Evolutionary conservation across 1,140 invertebrate species (phyloP), one percentile per base, ranked within the genome.

Genomic region (Papilio dardanus): DNA sequence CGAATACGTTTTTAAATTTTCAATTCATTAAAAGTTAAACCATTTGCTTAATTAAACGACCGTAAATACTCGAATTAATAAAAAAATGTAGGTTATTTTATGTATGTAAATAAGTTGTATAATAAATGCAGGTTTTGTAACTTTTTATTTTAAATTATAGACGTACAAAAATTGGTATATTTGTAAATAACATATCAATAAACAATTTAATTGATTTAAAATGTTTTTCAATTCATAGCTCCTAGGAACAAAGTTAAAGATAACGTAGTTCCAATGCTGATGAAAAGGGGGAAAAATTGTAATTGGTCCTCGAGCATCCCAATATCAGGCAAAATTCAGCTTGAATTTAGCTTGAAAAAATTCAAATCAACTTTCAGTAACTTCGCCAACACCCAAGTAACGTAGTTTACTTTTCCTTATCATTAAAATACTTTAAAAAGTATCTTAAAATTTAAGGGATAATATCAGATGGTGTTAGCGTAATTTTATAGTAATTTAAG

Each of bases 121-220:
- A 37, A 46, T 5, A 19, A 46, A 46, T 7, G 5, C 42, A 24
- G 21, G 12, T 54, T 21, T 54, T 54, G 50, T 54, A 54, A 54
- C 19, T 54, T 54, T 54, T 24, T 54, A 54, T 54, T 54, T 21
- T 24, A 21, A 54, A 54, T 24, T 54, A 24, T 54, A 54, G 21
- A 24, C 12, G 21, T 54, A 24, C 19, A 21, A 24, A 24, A 3
- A 54, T 24, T 54, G 19, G 7, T 54, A 54, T 24, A 54, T 24
- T 54, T 54, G 50, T 54, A 54, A 54, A 54, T 54, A 54, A 54
- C 50, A 54, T 54, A 54, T 54, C 50, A 54, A 54, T 24, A 54
- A 54, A 54, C 24, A 24, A 54, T 24, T 54, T 24, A 2, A 12
- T 24, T 54, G 2, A 10, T 12, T n/a, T 21, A 4, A 54, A 54